Evolutionary conservation across 2,888 invertebrate genomes (phyloP).

Genomic region (Sesia bembeciformis): DNA sequence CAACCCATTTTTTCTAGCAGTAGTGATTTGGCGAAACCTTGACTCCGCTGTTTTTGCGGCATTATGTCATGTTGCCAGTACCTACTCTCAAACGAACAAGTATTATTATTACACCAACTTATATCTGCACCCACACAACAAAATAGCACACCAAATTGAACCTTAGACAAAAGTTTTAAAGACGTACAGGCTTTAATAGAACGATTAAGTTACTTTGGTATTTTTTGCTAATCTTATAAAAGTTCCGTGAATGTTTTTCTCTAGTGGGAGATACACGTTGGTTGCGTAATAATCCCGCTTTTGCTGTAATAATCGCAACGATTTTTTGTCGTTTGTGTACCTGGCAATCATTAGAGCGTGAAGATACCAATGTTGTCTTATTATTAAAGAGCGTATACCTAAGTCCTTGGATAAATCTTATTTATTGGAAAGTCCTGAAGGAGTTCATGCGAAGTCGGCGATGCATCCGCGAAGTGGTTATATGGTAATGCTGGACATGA

Average conservation of each 20-base stretch:
- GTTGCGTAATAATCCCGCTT: constrained; percentile 23
- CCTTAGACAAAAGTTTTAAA: neutral
- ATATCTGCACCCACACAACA: neutral
- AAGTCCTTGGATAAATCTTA: too few relatives aligned
- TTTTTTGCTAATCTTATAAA: constrained; percentile 17
- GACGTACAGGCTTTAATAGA: neutral
- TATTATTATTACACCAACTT: constrained; percentile 12
- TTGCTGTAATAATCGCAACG: constrained; percentile 18
- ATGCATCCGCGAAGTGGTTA: too few relatives aligned
- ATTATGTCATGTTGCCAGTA: constrained; percentile 32
- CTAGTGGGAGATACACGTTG: constrained; percentile 4
- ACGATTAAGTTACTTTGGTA: neutral
- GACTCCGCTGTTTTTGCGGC: constrained; percentile 30
- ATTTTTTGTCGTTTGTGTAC: too few relatives aligned
- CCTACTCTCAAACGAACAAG: constrained; percentile 18
- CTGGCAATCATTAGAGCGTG: too few relatives aligned
- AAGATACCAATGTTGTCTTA: too few relatives aligned
- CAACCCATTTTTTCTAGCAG: constrained; percentile 15
- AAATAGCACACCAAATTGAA: neutral
- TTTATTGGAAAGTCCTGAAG: too few relatives aligned
- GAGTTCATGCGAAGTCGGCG: too few relatives aligned
- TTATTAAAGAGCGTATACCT: too few relatives aligned
- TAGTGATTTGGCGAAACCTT: constrained; percentile 25
- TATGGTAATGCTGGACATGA: too few relatives aligned
- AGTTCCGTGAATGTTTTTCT: constrained; percentile 21